Base-by-base conservation (phyloP, 1,140 invertebrate genomes). In the Mycetomoellerius zeteki region DNA sequence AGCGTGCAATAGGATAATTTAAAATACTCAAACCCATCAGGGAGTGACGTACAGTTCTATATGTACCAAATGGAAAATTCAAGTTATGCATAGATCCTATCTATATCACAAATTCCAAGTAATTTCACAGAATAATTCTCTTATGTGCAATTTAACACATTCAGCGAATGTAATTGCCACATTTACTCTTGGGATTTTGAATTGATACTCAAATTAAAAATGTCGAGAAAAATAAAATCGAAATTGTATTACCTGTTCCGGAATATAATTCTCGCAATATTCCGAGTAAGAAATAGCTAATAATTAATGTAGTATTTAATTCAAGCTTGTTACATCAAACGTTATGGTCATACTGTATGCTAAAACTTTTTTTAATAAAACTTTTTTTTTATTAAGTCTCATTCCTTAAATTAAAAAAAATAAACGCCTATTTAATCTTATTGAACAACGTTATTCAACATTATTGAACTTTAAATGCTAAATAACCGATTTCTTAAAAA, bases 81-180 rank as follows among this genome's bases (percentile, higher is more conserved):
- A 67, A 81, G 30, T 81, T 81, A 21, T 69, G 21, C 30, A 67
- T 62, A 30, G 33, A 21, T 71, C 56, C 64, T 37, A 37, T 54
- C 77, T 37, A 56, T 56, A 54, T 56, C 65, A 30, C 24, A 43
- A 56, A 30, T 58, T 0, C 30, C 4, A 19, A 71, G 65, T 71
- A 81, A 71, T 58, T 33, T 71, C n/a, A 19, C 16, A n/a, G 52
- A 71, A 82, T 56, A 24, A 24, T 72, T 12, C 19, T 82, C 33
- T 72, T 82, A 72, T 21, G 33, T 72, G 52, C 14, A 82, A 82
- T 82, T 82, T 73, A 47, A 82, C 24, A 73, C 60, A 73, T 58
- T 19, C 10, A n/a, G 7, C 60, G 14, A 78, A 65, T 21, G 5
- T 37, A 54, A 60, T 47, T 73, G 71, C 7, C n/a, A 24, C 8